Evolutionary conservation across 2,113 vertebrate genomes (phyloP).

Genomic region (Erpornis zantholeuca): DNA sequence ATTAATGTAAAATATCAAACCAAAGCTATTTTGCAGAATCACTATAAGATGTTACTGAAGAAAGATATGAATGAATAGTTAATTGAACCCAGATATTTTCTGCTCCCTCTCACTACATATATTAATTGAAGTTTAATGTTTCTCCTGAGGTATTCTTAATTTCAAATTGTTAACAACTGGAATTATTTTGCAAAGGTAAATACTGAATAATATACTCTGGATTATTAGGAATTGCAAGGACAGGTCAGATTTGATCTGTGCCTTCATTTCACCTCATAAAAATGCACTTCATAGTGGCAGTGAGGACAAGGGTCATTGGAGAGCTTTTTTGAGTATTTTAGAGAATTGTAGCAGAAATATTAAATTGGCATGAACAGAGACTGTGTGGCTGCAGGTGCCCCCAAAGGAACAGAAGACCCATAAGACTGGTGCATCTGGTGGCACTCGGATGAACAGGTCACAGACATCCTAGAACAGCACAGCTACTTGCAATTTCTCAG

Average conservation of each 20-base stretch:
- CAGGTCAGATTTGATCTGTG: neutral
- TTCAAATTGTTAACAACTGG: neutral
- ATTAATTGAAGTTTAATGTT: neutral
- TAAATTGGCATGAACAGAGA: neutral
- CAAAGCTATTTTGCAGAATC: neutral
- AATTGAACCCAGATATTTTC: neutral
- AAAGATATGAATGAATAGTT: neutral
- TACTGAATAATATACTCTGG: neutral
- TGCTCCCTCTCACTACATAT: neutral
- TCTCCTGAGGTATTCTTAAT: neutral
- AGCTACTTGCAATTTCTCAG: neutral
- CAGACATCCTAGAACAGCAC: neutral
- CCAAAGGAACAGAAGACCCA: neutral
- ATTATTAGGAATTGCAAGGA: neutral
- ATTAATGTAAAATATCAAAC: neutral
- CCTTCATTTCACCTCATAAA: neutral
- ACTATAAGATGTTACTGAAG: neutral
- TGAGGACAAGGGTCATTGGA: neutral
- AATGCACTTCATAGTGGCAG: neutral
- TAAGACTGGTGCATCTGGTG: rapidly evolving
- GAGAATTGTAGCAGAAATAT: neutral
- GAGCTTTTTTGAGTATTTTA: neutral
- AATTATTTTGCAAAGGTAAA: neutral
- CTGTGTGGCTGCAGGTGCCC: neutral
- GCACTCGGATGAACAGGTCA: neutral